These are phyloP conservation scores for Empidonax alnorum DNA, from an alignment of 2,113 vertebrate genomes.

Conservation along the genomic window DNA sequence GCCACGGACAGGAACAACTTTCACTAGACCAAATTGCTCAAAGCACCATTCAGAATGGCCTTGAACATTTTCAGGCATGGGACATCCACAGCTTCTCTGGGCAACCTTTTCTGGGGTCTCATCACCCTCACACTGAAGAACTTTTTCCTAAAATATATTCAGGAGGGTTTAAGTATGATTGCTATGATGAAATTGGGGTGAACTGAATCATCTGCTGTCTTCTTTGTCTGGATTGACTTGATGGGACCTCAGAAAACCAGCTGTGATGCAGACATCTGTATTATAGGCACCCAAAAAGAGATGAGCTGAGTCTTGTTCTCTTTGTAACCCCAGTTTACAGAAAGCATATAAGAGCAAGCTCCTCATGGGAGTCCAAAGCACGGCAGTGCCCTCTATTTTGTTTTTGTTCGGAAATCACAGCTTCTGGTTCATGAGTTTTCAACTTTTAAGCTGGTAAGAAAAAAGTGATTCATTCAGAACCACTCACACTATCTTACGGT, in stretches of 20 bases:
- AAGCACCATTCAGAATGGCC: neutral
- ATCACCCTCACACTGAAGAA: accelerated
- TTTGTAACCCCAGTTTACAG: neutral
- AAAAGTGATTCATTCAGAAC: neutral
- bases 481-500: neutral
- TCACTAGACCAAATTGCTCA: accelerated
- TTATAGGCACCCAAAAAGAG: neutral
- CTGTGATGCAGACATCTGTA: neutral
- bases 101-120: neutral
- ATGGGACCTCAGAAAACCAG: neutral
- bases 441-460: neutral
- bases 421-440: neutral
- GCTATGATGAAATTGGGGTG: neutral
- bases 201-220: neutral
- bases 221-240: neutral
- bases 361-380: neutral
- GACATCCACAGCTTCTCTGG: neutral
- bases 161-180: neutral
- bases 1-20: neutral
- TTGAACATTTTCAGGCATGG: no score
- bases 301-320: neutral
- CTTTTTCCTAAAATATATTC: neutral
- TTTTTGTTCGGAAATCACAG: neutral
- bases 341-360: accelerated
- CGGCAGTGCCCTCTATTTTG: neutral